Evolutionary conservation across 35 echinoderm and acorn worm species (phyloP).

Genomic region (Stichopus chloronotus): DNA sequence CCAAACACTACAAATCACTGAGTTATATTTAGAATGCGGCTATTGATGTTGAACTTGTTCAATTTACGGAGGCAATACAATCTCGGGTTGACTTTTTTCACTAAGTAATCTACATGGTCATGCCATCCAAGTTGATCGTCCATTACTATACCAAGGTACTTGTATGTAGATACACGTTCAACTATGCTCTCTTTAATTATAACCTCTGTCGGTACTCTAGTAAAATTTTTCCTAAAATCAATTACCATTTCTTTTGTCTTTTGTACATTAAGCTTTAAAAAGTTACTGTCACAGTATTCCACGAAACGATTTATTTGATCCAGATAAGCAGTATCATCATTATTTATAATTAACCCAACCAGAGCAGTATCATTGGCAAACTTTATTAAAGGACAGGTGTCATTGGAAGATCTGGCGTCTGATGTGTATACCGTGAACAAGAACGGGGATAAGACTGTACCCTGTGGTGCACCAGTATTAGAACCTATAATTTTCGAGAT

Average conservation of each 20-base stretch:
- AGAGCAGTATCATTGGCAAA: conserved; percentile 46
- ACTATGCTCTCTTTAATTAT: no score
- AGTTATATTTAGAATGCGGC: conserved; percentile 6
- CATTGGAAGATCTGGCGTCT: conserved; percentile 13
- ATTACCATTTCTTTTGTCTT: neutral
- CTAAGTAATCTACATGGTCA: neutral
- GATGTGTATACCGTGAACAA: conserved; percentile 40
- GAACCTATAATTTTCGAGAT: neutral
- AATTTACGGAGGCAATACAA: conserved; percentile 6
- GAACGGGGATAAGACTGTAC: conserved; percentile 41
- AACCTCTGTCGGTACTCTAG: neutral
- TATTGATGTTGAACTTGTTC: conserved; percentile 19
- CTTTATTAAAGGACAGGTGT: conserved; percentile 24
- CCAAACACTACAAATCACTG: no score
- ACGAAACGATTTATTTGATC: conserved; percentile 16
- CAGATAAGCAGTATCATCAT: neutral
- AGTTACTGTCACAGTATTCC: neutral
- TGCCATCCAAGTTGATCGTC: neutral
- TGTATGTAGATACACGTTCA: no score
- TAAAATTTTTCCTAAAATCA: neutral
- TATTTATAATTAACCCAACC: neutral
- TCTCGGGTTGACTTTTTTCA: conserved; percentile 1
- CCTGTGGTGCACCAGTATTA: conserved; percentile 52
- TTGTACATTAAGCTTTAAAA: conserved; percentile 4
- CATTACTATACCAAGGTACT: neutral